These are phyloP conservation scores for Spea multiplicata DNA, from an alignment of 2,113 vertebrate species.

Conservation along the genomic window DNA sequence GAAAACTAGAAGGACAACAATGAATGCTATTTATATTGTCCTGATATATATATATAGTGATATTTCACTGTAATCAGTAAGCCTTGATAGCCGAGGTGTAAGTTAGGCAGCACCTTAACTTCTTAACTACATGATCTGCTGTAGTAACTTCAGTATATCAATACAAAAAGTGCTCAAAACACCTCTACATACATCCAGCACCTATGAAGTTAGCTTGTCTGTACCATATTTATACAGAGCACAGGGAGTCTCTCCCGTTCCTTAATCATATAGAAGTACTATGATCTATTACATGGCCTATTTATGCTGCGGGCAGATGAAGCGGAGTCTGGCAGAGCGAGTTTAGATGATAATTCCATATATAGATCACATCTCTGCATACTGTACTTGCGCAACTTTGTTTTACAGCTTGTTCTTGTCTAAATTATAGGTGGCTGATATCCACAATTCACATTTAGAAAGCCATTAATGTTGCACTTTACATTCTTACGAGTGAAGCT, in stretches of 20 bases:
- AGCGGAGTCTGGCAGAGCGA: background rate
- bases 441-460: background rate
- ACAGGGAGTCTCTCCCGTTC: too few relatives aligned
- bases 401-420: background rate
- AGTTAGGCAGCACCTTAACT: too few relatives aligned
- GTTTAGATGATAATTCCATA: background rate
- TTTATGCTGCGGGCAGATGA: background rate
- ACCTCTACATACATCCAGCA: too few relatives aligned
- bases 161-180: too few relatives aligned
- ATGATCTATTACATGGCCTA: too few relatives aligned
- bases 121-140: too few relatives aligned
- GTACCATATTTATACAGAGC: too few relatives aligned
- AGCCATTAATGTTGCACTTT: slow-evolving; percentile 20
- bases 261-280: too few relatives aligned
- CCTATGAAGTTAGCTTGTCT: too few relatives aligned
- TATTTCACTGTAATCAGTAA: too few relatives aligned
- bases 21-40: background rate
- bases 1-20: background rate
- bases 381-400: background rate
- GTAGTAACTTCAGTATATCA: too few relatives aligned
- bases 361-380: background rate
- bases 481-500: slow-evolving; percentile 28
- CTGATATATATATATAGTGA: background rate
- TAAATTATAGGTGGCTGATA: background rate
- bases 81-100: too few relatives aligned